phyloP scores from a whole-genome alignment of 1,140 invertebrate species.

The Rhysida immarginata region DNA sequence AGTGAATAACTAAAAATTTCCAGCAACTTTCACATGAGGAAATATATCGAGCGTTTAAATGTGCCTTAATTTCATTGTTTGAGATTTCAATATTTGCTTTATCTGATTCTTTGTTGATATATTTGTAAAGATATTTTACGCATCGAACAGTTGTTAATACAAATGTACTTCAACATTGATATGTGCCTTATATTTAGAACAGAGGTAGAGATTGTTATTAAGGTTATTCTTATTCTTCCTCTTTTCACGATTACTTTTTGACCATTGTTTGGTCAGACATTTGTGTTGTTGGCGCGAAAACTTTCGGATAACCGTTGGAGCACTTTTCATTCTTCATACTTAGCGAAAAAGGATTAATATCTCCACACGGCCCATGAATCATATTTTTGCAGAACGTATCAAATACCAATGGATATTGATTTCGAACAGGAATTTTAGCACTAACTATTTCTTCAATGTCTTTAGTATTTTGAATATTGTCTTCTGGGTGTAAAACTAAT shows the following conservation, averaged over 20 bases:
- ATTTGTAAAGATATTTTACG: constrained; percentile 18
- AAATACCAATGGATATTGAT: constrained; percentile 2
- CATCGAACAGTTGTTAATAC: constrained; percentile 12
- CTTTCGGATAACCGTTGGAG: neutral
- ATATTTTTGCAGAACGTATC: constrained; percentile 9
- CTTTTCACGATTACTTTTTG: neutral
- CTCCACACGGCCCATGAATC: constrained; percentile 17
- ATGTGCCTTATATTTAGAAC: constrained; percentile 14
- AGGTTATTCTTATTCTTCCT: constrained; percentile 12
- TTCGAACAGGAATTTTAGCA: constrained; percentile 17
- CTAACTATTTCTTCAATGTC: constrained; percentile 16
- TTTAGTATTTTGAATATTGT: constrained; percentile 14
- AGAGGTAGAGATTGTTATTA: constrained; percentile 16
- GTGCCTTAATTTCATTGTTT: constrained; percentile 11
- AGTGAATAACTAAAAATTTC: constrained; percentile 20
- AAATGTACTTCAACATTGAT: constrained; percentile 20
- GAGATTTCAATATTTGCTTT: neutral
- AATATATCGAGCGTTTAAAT: constrained; percentile 17
- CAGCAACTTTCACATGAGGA: constrained; percentile 21
- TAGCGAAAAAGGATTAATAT: constrained; percentile 7
- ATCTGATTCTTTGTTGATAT: constrained; percentile 19
- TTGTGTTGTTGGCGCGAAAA: neutral
- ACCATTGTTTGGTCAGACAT: neutral
- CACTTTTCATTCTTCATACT: constrained; percentile 14
- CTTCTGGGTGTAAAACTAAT: constrained; percentile 9